Evolutionary conservation across 2,113 vertebrate species (phyloP).

Genomic region (Myanophis thanlyinensis): DNA sequence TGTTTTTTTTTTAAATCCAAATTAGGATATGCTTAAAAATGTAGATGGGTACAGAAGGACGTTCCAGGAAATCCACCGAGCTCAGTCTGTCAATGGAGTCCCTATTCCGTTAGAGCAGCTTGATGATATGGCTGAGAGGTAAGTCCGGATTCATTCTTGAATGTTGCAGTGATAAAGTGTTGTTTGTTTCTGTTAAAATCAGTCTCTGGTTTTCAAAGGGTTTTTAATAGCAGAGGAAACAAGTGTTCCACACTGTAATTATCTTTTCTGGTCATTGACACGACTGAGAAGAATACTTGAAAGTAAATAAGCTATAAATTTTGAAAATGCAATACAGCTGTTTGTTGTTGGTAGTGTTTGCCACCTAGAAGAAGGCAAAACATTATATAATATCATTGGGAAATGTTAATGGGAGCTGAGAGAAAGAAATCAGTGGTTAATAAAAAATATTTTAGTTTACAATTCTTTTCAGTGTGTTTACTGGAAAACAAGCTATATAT

Average conservation of each 20-base stretch:
- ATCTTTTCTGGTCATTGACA: slow-evolving; percentile 32
- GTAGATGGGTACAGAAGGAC: slow-evolving; percentile 88
- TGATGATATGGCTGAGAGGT: slow-evolving; percentile 97
- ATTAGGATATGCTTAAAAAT: slow-evolving; percentile 90
- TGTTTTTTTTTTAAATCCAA: no score
- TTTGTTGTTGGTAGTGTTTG: slow-evolving; percentile 57
- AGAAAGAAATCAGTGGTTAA: slow-evolving; percentile 31
- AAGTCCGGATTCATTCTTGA: slow-evolving; percentile 50
- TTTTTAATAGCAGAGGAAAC: slow-evolving; percentile 16
- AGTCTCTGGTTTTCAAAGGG: slow-evolving; percentile 22
- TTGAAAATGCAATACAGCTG: slow-evolving; percentile 31
- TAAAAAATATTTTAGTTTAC: not conserved
- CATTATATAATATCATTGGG: slow-evolving; percentile 64
- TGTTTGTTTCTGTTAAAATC: slow-evolving; percentile 30
- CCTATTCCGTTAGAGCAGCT: slow-evolving; percentile 93
- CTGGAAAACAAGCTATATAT: not conserved
- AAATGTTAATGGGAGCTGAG: slow-evolving; percentile 57
- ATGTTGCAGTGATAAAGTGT: slow-evolving; percentile 34
- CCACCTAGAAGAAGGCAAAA: slow-evolving; percentile 55
- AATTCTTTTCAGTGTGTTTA: not conserved
- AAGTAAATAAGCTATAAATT: not conserved
- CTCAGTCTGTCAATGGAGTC: slow-evolving; percentile 91
- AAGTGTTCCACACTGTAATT: slow-evolving; percentile 15
- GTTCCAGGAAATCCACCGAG: slow-evolving; percentile 93
- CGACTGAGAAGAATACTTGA: slow-evolving; percentile 31